A percentile compares a stretch with the other conserved stretches of the same genome.
These are phyloP conservation scores for Alaudala cheleensis DNA, from an alignment of 2,113 vertebrate genomes.

Conservation along the genomic window DNA sequence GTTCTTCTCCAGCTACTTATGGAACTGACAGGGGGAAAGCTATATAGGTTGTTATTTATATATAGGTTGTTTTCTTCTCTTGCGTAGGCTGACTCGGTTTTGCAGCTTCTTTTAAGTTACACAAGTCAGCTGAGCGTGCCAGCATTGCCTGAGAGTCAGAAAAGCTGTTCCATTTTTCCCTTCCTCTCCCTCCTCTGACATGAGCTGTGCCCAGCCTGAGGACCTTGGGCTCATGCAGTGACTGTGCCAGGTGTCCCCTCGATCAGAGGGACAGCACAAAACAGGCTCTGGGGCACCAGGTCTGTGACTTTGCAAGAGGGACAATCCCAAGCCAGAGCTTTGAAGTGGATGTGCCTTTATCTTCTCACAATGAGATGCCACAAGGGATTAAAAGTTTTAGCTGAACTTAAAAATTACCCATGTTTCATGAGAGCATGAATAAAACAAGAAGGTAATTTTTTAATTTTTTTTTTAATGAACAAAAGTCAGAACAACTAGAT, in stretches of 20 bases:
- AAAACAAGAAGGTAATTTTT: background rate
- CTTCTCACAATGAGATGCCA: background rate
- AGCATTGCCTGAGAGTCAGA: background rate
- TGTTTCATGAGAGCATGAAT: background rate
- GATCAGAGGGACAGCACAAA: background rate
- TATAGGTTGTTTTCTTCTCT: constrained; percentile 13
- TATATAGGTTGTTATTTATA: constrained; percentile 49
- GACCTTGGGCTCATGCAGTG: fast-evolving
- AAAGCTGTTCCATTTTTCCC: background rate
- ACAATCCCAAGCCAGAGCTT: background rate
- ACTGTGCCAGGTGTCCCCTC: background rate
- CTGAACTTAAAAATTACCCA: background rate
- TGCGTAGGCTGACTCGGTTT: background rate
- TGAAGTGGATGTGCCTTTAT: background rate
- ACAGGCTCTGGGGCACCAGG: background rate
- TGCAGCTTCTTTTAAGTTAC: background rate
- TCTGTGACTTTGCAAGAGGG: background rate
- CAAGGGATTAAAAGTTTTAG: background rate
- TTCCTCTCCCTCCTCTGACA: background rate
- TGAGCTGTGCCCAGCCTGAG: background rate
- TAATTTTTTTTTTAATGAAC: background rate
- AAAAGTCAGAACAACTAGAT: background rate
- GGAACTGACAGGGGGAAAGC: background rate
- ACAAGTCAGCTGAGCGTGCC: background rate
- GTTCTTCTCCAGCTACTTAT: constrained; percentile 12